phyloP scores from a whole-genome alignment of 2,797 vertebrate species.

The Erethizon dorsatum region DNA sequence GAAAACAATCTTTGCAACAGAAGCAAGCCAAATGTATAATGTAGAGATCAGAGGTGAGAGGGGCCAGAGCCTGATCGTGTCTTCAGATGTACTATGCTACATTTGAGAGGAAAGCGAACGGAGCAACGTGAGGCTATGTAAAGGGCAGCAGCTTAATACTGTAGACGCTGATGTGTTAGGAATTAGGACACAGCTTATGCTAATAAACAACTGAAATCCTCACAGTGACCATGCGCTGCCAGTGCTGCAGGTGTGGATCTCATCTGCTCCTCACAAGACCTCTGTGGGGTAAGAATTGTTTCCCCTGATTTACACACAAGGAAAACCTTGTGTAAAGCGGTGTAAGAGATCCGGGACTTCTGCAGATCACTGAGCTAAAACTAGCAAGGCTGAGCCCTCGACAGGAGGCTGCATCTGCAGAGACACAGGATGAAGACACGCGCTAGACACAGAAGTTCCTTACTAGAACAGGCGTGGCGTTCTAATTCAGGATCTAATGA shows the following conservation, averaged over 20 bases:
- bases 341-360: neutral
- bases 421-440: fast-evolving
- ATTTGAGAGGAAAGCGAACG: neutral
- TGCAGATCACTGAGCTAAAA: neutral
- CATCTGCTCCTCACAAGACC: neutral
- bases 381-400: too few relatives aligned
- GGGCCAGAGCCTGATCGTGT: neutral
- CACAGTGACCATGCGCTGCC: fast-evolving
- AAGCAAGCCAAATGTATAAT: neutral
- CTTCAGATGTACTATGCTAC: neutral
- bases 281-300: neutral
- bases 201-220: neutral
- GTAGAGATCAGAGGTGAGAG: neutral
- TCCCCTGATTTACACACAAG: neutral
- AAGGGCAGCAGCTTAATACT: neutral
- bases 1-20: conserved; percentile 48
- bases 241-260: fast-evolving
- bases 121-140: neutral
- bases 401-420: neutral
- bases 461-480: neutral
- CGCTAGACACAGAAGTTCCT: neutral
- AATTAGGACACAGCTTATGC: neutral
- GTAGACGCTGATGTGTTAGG: neutral
- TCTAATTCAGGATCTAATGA: neutral
- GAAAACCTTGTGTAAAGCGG: neutral